Conservation (phyloP, 2,797 vertebrate genomes). For the Sebastes paucispinis region DNA sequence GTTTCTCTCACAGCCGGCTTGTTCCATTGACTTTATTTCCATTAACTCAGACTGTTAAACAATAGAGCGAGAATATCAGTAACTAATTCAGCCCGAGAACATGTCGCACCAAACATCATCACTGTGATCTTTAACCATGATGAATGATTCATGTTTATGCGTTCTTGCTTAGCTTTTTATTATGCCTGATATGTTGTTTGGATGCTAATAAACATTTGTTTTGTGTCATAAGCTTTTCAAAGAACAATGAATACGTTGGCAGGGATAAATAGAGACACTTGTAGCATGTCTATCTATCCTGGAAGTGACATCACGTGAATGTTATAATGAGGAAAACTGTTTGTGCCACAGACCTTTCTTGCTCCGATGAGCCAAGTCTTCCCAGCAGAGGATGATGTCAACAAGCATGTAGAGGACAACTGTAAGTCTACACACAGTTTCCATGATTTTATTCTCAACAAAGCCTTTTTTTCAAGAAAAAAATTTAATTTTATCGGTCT, state of each 20-base stretch:
- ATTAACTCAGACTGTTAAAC: slow-evolving; percentile 73
- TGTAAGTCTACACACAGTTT: slow-evolving; percentile 83
- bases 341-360: slow-evolving; percentile 88
- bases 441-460: background rate
- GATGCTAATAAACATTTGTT: slow-evolving; percentile 20
- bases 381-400: slow-evolving; percentile 96
- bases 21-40: slow-evolving; percentile 78
- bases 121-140: slow-evolving; percentile 52
- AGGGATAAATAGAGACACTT: background rate
- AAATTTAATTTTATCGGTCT: background rate
- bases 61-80: slow-evolving; percentile 66
- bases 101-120: slow-evolving; percentile 40
- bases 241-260: background rate
- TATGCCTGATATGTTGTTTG: background rate
- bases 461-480: background rate
- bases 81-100: slow-evolving; percentile 56
- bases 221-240: slow-evolving; percentile 19
- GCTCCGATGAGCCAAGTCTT: slow-evolving; percentile 96
- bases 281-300: background rate
- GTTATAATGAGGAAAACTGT: background rate
- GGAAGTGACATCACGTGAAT: background rate
- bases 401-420: slow-evolving; percentile 97
- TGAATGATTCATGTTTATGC: slow-evolving; percentile 57
- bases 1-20: slow-evolving; percentile 75
- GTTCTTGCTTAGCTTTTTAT: slow-evolving; percentile 27